These are phyloP conservation scores for Plecturocebus donacophilus DNA, from an alignment of 2,113 vertebrate species.

Conservation along the genomic window DNA sequence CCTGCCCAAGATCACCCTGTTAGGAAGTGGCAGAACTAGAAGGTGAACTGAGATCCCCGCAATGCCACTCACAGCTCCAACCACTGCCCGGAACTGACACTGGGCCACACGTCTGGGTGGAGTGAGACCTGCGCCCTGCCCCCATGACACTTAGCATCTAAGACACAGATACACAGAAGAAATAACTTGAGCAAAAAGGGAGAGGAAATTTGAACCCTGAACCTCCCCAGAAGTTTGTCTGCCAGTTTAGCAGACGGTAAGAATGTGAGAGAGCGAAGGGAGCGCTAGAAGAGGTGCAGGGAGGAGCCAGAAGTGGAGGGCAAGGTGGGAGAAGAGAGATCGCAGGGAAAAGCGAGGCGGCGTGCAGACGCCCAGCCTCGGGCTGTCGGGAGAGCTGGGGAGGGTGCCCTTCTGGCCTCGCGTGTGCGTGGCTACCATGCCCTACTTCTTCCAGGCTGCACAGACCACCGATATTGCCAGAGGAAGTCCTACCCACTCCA, in stretches of 20 bases:
- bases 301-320: neutral
- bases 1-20: neutral
- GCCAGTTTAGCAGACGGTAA: neutral
- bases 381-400: neutral
- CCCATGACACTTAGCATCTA: neutral
- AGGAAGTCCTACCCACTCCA: conserved; percentile 76
- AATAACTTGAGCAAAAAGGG: neutral
- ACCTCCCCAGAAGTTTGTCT: neutral
- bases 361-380: neutral
- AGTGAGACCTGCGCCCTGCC: neutral
- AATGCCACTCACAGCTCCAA: neutral
- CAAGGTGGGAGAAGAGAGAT: neutral
- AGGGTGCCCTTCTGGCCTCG: fast-evolving
- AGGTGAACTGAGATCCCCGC: fast-evolving
- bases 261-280: neutral
- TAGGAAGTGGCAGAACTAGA: neutral
- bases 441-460: conserved; percentile 82
- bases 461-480: conserved; percentile 77
- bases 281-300: neutral
- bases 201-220: neutral
- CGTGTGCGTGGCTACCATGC: neutral
- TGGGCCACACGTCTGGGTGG: no score
- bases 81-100: neutral
- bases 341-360: neutral
- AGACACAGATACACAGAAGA: neutral